Evolutionary conservation across 2,888 invertebrate genomes (phyloP).

Genomic region (Amphipoea lucens): DNA sequence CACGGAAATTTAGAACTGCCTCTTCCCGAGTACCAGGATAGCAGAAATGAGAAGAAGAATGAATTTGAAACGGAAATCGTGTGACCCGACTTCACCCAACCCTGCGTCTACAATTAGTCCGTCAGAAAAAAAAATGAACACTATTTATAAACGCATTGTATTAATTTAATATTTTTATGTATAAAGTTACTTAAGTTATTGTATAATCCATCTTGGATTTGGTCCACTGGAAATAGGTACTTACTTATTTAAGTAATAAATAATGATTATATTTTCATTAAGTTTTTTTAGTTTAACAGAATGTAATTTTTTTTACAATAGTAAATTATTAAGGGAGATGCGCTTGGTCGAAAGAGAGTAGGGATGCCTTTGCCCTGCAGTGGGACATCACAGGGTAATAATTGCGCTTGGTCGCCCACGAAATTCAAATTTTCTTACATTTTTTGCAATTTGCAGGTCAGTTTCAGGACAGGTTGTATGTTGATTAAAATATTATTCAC

Average conservation of each 20-base stretch:
- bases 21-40: constrained; percentile 5
- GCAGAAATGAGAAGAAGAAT: neutral
- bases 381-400: too few species aligned
- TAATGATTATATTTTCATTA: neutral
- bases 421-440: too few species aligned
- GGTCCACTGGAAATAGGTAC: neutral
- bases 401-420: too few species aligned
- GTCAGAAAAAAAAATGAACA: neutral
- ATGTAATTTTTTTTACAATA: neutral
- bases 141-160: neutral
- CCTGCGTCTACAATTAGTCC: too few species aligned
- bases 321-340: too few species aligned
- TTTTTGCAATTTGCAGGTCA: too few species aligned
- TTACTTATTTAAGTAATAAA: neutral
- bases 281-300: neutral
- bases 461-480: too few species aligned
- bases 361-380: too few species aligned
- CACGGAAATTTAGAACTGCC: constrained; percentile 16
- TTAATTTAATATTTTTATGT: neutral
- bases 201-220: neutral
- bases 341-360: too few species aligned
- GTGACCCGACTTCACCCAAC: too few species aligned
- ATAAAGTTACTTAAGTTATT: neutral
- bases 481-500: too few species aligned
- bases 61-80: neutral